Evolutionary conservation across 2,113 vertebrate species (phyloP).

Genomic region (Athene cunicularia): DNA sequence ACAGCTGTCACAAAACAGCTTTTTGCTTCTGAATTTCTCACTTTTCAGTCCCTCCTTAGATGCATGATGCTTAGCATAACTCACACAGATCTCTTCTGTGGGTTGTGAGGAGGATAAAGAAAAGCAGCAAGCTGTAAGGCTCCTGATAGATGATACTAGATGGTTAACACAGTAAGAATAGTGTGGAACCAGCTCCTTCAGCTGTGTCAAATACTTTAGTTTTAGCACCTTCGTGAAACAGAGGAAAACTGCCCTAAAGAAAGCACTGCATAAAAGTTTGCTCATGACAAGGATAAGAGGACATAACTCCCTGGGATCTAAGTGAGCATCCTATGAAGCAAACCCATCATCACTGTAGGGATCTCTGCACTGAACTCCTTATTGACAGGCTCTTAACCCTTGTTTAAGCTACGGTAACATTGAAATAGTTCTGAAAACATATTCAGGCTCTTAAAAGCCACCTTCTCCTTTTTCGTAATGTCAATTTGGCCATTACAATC

Average conservation of each 20-base stretch:
- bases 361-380: neutral
- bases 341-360: neutral
- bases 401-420: neutral
- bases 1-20: neutral
- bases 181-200: neutral
- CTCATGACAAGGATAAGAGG: neutral
- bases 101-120: neutral
- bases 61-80: neutral
- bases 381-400: neutral
- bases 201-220: neutral
- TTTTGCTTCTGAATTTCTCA: neutral
- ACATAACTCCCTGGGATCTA: neutral
- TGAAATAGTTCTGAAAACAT: neutral
- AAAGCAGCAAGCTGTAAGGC: neutral
- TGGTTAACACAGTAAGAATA: neutral
- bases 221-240: neutral
- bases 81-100: neutral
- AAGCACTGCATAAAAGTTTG: neutral
- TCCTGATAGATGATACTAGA: neutral
- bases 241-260: neutral
- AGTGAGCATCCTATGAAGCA: neutral
- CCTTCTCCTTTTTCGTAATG: neutral
- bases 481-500: neutral
- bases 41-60: neutral
- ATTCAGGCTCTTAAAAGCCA: neutral